Percentiles rank a stretch among this genome's conserved stretches.
These are phyloP conservation scores for Pantherophis vulpinus DNA, from an alignment of 2,797 vertebrate species.

Conservation along the genomic window DNA sequence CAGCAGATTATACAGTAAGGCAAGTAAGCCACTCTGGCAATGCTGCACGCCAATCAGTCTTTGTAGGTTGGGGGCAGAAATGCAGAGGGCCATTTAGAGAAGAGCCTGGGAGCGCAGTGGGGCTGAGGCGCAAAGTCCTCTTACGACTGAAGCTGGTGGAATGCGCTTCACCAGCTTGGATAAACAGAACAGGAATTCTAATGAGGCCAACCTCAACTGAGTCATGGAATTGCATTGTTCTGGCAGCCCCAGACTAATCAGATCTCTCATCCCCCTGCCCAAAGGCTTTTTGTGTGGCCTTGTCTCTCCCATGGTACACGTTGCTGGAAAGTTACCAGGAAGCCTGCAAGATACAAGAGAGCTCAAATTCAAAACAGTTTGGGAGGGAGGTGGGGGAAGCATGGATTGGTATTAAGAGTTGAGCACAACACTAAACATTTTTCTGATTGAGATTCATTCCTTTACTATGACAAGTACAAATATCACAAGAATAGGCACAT, in stretches of 20 bases:
- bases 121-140: background rate
- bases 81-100: background rate
- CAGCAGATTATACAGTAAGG: background rate
- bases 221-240: conserved; percentile 20
- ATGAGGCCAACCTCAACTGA: conserved; percentile 23
- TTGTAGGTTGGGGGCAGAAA: background rate
- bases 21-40: background rate
- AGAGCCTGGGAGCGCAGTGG: background rate
- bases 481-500: background rate
- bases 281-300: background rate
- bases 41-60: background rate
- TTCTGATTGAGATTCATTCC: background rate
- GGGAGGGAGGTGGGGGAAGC: background rate
- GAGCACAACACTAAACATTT: background rate
- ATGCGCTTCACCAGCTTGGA: background rate
- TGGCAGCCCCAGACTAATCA: conserved; percentile 8
- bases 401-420: background rate
- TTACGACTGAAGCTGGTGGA: background rate
- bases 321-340: background rate
- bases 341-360: background rate
- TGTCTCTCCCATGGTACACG: background rate
- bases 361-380: background rate
- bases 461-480: background rate
- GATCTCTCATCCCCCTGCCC: background rate
- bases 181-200: conserved; percentile 25